Evolutionary conservation across 2,888 invertebrate species (phyloP), one percentile per base, ranked within the genome.

Genomic region (Exephanes ischioxanthus): DNA sequence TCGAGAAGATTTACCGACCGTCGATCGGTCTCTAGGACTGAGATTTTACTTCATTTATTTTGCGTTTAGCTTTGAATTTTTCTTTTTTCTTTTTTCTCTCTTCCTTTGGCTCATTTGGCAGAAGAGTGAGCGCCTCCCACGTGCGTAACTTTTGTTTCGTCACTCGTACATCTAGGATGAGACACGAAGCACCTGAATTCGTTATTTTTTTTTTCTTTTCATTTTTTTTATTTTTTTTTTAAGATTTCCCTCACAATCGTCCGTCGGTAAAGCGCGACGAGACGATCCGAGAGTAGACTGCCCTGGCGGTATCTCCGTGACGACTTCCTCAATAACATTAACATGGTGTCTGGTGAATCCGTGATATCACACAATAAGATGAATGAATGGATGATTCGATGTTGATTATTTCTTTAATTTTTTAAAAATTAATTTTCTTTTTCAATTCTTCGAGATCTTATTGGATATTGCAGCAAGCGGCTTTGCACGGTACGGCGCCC

Each of bases 381-480:
- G 22, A 22, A 22, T 9, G 55, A 55, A 61, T 61, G 61, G 16
- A 30, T 63, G 33, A 33, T 63, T 63, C 63, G 63, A 63, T 63
- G 63, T 30, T 16, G 63, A 63, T 63, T 33, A n/a, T 30, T 63
- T 48, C 33, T 19, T 63, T 26, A 41, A 30, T n/a, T 81, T 73
- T 77, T 61, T 48, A 11, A 58, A 75, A 51, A 48, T 67, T 16
- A 14, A 70, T 48, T 63, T 45, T 41, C 55, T 30, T 45, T 2
- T 33, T 63, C 26, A 58, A 68, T 26, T 79, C 30, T 58, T 58
- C 63, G 73, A 61, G 79, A 26, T 67, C 68, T 92, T 88, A 94
- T 89, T 94, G 94, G 85, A 94, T 91, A 82, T 90, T 93, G 86
- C 94, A 94, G 86, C 93, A 94, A 58, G 91, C 90, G 41, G 91